Evolutionary conservation across 2,113 vertebrate genomes (phyloP).

Genomic region (Ceyx margarethae): DNA sequence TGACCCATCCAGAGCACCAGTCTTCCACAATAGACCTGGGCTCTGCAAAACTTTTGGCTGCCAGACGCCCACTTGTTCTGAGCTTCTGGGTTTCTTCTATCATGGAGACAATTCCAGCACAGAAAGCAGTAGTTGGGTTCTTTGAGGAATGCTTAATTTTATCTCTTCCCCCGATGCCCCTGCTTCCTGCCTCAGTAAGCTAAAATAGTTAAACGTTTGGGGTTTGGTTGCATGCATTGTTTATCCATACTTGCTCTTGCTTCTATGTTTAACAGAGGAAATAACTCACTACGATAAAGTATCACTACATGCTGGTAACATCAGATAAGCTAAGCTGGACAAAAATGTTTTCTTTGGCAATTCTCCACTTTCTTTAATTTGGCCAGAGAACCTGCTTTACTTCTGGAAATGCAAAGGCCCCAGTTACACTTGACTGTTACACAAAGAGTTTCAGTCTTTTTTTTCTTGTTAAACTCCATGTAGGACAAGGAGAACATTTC

Average conservation of each 20-base stretch:
- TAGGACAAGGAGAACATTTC: background rate
- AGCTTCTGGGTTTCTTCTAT: background rate
- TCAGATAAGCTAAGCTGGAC: constrained; percentile 57
- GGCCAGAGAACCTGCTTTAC: background rate
- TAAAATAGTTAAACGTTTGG: constrained; percentile 11
- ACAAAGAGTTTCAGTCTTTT: background rate
- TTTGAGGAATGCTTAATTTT: constrained; percentile 1
- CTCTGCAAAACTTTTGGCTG: background rate
- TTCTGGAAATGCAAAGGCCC: background rate
- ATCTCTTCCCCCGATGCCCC: background rate
- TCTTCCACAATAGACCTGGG: background rate
- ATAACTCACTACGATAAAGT: constrained; percentile 17
- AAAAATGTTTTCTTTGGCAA: constrained; percentile 47
- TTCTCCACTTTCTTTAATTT: constrained; percentile 48
- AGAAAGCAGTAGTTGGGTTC: background rate
- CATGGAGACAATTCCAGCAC: background rate
- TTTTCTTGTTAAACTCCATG: constrained; percentile 2
- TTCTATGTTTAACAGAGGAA: constrained; percentile 56
- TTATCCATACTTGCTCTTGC: constrained; percentile 14
- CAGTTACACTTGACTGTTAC: background rate
- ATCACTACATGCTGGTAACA: constrained; percentile 36
- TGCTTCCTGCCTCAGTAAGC: background rate
- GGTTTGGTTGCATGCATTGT: constrained; percentile 3
- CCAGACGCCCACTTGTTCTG: background rate
- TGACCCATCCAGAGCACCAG: fast-evolving